These are phyloP conservation scores for Palythoa caribaeorum DNA, from an alignment of 92 coral and sea anemone genomes.

Conservation along the genomic window DNA sequence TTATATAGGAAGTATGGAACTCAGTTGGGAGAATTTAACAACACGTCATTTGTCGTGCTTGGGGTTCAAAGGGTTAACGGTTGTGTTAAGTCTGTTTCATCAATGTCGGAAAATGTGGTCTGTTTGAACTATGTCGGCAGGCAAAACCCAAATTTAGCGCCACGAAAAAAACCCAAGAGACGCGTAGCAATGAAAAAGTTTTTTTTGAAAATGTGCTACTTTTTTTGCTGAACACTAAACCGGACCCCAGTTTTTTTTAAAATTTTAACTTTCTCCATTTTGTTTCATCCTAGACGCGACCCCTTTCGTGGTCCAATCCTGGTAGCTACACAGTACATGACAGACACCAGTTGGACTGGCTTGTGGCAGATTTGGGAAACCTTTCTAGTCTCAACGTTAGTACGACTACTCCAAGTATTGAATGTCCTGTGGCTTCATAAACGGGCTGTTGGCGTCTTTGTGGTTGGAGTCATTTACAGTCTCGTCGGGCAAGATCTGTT, in stretches of 20 bases:
- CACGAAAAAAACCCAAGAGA: too few species aligned
- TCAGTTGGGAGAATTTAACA: too few species aligned
- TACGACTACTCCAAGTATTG: constrained; percentile 31
- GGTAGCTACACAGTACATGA: constrained; percentile 90
- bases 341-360: constrained; percentile 85
- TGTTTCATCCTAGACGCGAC: constrained; percentile 75
- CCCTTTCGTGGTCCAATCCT: constrained; percentile 97
- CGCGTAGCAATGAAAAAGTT: too few species aligned
- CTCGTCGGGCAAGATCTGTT: neutral
- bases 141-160: too few species aligned
- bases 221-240: too few species aligned
- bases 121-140: too few species aligned
- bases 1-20: too few species aligned
- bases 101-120: too few species aligned
- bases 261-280: neutral
- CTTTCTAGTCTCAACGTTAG: constrained; percentile 30
- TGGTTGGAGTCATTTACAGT: neutral
- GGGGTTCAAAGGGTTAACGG: too few species aligned
- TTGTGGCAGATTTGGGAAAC: constrained; percentile 86
- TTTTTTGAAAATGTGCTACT: too few species aligned
- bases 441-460: neutral
- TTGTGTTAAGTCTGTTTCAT: too few species aligned
- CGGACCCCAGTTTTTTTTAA: neutral
- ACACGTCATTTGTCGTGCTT: too few species aligned
- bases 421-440: constrained; percentile 48